These are phyloP conservation scores for Diplolepis rosae DNA, from an alignment of 2,888 invertebrate species.

Conservation along the genomic window DNA sequence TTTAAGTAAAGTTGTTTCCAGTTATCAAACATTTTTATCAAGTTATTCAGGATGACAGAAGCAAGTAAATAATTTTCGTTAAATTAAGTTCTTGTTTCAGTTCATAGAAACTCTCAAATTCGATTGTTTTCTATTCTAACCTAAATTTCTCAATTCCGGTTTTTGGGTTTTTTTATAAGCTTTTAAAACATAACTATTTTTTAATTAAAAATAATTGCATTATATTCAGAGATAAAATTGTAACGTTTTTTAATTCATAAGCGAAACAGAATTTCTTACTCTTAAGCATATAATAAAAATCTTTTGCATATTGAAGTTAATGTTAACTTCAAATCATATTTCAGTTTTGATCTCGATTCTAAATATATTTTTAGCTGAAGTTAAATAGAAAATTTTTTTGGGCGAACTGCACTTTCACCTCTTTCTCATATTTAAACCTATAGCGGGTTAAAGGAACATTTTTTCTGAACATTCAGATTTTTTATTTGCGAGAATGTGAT, in stretches of 20 bases:
- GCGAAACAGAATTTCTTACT: not conserved
- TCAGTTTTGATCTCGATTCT: too few relatives aligned
- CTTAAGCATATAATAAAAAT: not conserved
- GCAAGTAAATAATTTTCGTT: not conserved
- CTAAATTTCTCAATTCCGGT: not conserved
- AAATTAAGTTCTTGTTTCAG: not conserved
- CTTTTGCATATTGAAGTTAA: not conserved
- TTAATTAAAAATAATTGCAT: too few relatives aligned
- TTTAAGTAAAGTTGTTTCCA: not conserved
- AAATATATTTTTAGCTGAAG: too few relatives aligned
- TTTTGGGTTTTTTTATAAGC: not conserved
- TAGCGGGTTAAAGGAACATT: not conserved
- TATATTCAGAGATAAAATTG: too few relatives aligned
- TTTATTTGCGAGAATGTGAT: not conserved
- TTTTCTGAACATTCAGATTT: not conserved
- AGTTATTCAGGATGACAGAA: slow-evolving; percentile 31
- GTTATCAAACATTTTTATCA: not conserved
- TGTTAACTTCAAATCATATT: not conserved
- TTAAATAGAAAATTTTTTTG: too few relatives aligned
- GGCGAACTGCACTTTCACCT: too few relatives aligned
- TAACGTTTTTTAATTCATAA: too few relatives aligned
- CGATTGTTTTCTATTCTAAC: not conserved
- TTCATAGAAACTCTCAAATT: not conserved
- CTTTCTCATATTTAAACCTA: too few relatives aligned
- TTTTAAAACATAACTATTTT: not conserved